phyloP scores from a whole-genome alignment of 2,113 vertebrate genomes.

The Ammodramus savannarum region DNA sequence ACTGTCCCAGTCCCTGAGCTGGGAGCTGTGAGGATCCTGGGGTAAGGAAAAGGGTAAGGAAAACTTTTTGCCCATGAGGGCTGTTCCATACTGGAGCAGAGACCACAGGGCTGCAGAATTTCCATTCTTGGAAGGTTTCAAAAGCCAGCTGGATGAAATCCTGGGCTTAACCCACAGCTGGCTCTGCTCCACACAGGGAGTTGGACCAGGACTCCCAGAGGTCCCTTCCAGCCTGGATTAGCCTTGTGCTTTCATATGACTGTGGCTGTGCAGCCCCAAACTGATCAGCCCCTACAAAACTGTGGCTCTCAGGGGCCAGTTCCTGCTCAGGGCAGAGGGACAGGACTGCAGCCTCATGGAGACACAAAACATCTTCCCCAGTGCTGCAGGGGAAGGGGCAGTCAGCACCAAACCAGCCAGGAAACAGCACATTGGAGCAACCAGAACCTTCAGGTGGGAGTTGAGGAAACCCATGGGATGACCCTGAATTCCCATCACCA shows the following conservation, averaged over 20 bases:
- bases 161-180: background rate
- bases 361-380: background rate
- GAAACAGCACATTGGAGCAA: background rate
- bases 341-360: background rate
- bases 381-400: background rate
- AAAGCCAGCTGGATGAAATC: background rate
- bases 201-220: background rate
- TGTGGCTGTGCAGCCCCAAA: background rate
- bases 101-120: background rate
- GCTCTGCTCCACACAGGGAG: fast-evolving
- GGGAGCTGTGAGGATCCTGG: background rate
- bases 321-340: background rate
- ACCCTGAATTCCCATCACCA: background rate
- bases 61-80: background rate
- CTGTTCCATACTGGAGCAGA: background rate
- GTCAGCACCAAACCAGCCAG: background rate
- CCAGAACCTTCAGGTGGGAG: background rate
- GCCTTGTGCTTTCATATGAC: fast-evolving
- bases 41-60: too few relatives aligned
- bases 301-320: background rate
- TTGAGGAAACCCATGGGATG: background rate
- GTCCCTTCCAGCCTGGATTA: background rate
- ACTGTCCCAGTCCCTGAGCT: background rate
- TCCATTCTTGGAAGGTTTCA: background rate
- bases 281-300: background rate